Conservation (phyloP, 37 sponge, comb jelly and placozoan species). For the Bolinopsis microptera region DNA sequence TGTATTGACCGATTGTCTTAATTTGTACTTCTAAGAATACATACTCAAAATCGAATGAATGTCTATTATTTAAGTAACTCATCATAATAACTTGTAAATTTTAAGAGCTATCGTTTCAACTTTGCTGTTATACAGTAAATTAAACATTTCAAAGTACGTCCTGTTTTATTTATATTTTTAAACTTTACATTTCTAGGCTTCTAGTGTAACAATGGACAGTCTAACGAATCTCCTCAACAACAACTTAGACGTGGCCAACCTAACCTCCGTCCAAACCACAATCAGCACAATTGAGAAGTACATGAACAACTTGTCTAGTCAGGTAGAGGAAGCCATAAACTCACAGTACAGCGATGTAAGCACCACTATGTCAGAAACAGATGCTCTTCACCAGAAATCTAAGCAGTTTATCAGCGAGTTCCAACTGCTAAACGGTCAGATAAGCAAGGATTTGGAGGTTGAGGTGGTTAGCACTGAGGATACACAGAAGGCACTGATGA, state of each 20-base stretch:
- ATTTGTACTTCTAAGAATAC: too few species aligned
- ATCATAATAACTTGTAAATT: too few species aligned
- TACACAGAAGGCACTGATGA: constrained; percentile 62
- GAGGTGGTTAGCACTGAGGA: constrained; percentile 40
- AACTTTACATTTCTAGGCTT: not conserved
- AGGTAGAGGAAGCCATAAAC: not conserved
- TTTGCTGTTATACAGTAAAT: too few species aligned
- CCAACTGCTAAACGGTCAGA: not conserved
- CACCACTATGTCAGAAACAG: not conserved
- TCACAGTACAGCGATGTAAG: not conserved
- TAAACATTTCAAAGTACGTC: too few species aligned
- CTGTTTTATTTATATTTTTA: too few species aligned
- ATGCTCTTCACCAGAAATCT: not conserved
- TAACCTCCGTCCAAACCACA: constrained; percentile 11
- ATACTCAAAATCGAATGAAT: too few species aligned
- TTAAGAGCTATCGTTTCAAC: too few species aligned
- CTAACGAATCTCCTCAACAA: constrained; percentile 21
- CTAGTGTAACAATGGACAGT: constrained; percentile 12
- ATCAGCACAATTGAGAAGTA: constrained; percentile 17
- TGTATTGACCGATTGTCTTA: too few species aligned
- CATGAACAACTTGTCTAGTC: not conserved
- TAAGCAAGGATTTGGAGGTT: not conserved
- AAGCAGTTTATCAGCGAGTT: constrained; percentile 1
- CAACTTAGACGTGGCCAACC: constrained; percentile 16
- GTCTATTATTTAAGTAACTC: too few species aligned